phyloP scores from a whole-genome alignment of 2,797 vertebrate species.

The Thunnus albacares region DNA sequence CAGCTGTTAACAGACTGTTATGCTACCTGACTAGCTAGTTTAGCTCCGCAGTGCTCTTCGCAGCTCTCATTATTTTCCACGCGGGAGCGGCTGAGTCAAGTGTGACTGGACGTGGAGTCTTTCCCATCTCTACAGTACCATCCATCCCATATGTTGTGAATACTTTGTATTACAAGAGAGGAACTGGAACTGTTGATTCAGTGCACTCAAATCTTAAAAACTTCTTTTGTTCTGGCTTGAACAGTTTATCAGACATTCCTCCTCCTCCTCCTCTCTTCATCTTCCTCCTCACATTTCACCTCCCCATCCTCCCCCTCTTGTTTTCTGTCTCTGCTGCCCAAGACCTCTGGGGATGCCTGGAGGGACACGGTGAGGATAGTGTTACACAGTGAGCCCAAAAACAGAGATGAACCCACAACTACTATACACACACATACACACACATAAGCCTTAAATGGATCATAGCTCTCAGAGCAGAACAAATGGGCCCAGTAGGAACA shows the following conservation, averaged over 20 bases:
- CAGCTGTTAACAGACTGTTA: no score
- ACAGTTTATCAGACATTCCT: constrained; percentile 43
- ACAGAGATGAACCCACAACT: constrained; percentile 31
- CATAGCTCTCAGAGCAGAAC: constrained; percentile 57
- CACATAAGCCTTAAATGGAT: constrained; percentile 37
- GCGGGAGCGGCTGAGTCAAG: no score
- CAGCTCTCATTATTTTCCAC: no score
- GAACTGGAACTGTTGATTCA: not conserved
- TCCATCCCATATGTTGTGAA: not conserved
- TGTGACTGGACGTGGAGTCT: no score
- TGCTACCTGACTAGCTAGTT: no score
- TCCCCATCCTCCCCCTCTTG: constrained; percentile 36
- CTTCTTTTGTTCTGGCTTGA: constrained; percentile 34
- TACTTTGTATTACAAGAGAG: not conserved
- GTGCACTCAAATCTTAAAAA: not conserved
- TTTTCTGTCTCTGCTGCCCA: constrained; percentile 34
- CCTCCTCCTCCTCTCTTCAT: constrained; percentile 15
- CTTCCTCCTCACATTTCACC: constrained; percentile 42
- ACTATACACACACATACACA: constrained; percentile 4
- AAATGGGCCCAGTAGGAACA: constrained; percentile 63
- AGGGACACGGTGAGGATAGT: constrained; percentile 59
- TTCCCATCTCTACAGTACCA: no score
- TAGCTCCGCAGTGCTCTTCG: no score
- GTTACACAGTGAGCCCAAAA: constrained; percentile 56
- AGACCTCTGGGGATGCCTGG: constrained; percentile 48